Evolutionary conservation across 2,113 vertebrate species (phyloP), one percentile per base, ranked within the genome.

Genomic region (Aramus guarauna): DNA sequence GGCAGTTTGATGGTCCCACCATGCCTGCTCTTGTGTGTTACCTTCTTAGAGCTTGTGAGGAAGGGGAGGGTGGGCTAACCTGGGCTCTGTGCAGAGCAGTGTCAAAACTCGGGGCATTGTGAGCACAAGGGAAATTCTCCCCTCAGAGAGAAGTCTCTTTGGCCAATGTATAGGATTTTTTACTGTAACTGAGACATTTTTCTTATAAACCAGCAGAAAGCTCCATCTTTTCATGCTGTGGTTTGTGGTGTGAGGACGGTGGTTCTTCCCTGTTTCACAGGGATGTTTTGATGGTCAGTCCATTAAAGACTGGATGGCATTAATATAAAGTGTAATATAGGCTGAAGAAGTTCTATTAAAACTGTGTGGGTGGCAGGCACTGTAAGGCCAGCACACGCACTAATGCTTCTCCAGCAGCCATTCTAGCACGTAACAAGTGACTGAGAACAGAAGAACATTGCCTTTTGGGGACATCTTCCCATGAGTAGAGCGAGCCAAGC

Each of bases 11-110:
- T 34, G 60, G 41, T 63, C 41, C 55, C 56, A 50, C 67, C 10
- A 2, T n/a, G 26, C 26, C 64, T 47, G 16, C 32, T 41, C 15
- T 71, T 0, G 0, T 37, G 76, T 66, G 43, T 11, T 27, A 12
- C 34, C n/a, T 85, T 27, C 67, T 66, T 82, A 85, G 62, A 88
- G 36, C 48, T 48, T 27, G 9, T 62, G 56, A n/a, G 43, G 43
- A 82, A 39, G 19, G 24, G 17, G 6, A 72, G 34, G 9, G 22
- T 50, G 37, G 32, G 23, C 52, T 45, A 32, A 58, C 6, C 21
- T 58, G 50, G 22, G 12, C 30, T 58, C 41, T 56, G 9, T 43
- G 36, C 56, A 82, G 58, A 72, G 32, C 56, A 26, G 13, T 47
- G 19, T 71, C 67, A 60, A 62, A 82, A 63, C 15, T 9, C 4